Base-by-base conservation (phyloP, 2,888 invertebrate genomes). In the Gryllus longicercus region DNA sequence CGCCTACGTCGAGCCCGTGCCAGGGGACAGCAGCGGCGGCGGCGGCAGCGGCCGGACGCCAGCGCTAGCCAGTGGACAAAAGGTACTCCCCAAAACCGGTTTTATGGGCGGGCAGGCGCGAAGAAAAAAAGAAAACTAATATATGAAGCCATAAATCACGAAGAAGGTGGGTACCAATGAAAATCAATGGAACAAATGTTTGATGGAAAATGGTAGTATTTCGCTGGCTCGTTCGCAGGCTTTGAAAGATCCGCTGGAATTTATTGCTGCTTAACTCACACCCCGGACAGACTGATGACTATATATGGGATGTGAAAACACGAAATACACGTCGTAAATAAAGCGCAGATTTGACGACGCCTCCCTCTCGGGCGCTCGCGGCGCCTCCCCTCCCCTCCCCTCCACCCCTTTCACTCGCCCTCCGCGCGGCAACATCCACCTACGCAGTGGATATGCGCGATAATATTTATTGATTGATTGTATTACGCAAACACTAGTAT, bases 151-250 rank as follows among this genome's bases (percentile, higher is more conserved):
- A 63, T 63, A 63, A 63, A 63, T 63, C 63, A 63, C 63, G n/a
- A 18, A 63, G 63, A 63, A 63, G 63, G 63, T 63, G 63, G 14
- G 63, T 63, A 18, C 63, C 63, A 63, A 63, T 63, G 63, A 63
- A 63, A 63, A 63, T 63, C 63, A 63, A 63, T 63, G 63, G 63
- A 63, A 63, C 63, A 63, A 63, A 63, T 63, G 63, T 63, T 63
- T 63, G 63, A 63, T 63, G 63, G 63, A 63, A 63, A 63, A 63
- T 63, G 63, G 63, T 63, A 63, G 63, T 63, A 63, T 63, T 63
- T 63, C 63, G 63, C 63, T 63, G 63, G 63, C 63, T n/a, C 63
- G n/a, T 63, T 63, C 63, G 63, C 14, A 63, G 63, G 63, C 63
- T 63, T 63, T 63, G 63, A 63, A 63, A 63, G 63, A 63, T 63